phyloP scores from a whole-genome alignment of 2,888 invertebrate genomes.

The Gari tellinella region DNA sequence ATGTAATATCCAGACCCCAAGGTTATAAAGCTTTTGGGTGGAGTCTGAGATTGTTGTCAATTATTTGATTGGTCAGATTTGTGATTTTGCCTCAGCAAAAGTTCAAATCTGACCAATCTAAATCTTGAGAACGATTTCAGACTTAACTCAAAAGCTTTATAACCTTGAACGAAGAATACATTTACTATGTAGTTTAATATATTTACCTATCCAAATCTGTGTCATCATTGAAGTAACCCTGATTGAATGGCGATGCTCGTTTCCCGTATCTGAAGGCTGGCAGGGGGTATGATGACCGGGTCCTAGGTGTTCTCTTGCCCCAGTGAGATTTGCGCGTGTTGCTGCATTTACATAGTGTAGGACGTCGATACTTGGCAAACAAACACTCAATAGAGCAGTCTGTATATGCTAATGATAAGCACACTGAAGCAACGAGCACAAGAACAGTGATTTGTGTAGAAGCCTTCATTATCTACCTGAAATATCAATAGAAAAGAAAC shows the following conservation, averaged over 20 bases:
- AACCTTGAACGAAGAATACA: too few species aligned
- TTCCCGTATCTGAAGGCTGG: constrained; percentile 54
- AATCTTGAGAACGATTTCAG: too few species aligned
- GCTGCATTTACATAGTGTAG: constrained; percentile 51
- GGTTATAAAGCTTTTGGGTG: too few species aligned
- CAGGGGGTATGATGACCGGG: constrained; percentile 25
- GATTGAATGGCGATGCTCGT: constrained; percentile 31
- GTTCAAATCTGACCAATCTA: too few species aligned
- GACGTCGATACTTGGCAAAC: constrained; percentile 48
- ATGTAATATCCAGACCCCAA: too few species aligned
- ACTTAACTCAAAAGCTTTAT: too few species aligned
- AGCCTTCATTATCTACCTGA: constrained; percentile 49
- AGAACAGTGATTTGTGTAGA: constrained; percentile 27
- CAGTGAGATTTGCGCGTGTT: constrained; percentile 49
- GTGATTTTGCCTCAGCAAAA: too few species aligned
- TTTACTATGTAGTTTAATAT: too few species aligned
- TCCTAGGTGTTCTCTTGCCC: constrained; percentile 53
- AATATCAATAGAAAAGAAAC: too few species aligned
- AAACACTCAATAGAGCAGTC: constrained; percentile 58
- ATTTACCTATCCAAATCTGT: too few species aligned
- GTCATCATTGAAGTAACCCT: constrained; percentile 14
- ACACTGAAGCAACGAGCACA: constrained; percentile 41
- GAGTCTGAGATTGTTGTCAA: too few species aligned
- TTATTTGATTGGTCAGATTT: too few species aligned
- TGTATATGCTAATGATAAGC: constrained; percentile 41